Percentiles rank a stretch among this genome's conserved stretches.
phyloP scores from a whole-genome alignment of 2,797 vertebrate species.

The Acestrorhynchus altus region DNA sequence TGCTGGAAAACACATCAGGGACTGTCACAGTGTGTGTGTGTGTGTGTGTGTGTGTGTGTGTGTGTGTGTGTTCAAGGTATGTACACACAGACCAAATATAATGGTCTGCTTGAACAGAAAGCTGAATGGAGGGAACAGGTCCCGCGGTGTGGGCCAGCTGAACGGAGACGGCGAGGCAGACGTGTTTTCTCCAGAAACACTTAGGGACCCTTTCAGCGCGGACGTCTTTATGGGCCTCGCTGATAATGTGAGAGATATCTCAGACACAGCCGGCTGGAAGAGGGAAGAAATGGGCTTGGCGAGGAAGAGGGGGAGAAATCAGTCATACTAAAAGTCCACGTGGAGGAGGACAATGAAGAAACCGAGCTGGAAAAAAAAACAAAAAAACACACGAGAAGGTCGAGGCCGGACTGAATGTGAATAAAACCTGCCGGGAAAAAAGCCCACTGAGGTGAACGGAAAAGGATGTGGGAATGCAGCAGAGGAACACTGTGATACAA shows the following conservation, averaged over 20 bases:
- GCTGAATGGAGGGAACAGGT: slow-evolving; percentile 39
- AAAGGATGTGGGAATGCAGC: background rate
- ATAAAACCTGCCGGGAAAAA: background rate
- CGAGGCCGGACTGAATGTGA: slow-evolving; percentile 7
- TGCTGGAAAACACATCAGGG: slow-evolving; percentile 22
- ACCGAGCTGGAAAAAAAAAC: slow-evolving; percentile 8
- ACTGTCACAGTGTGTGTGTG: background rate
- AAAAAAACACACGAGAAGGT: too few relatives aligned
- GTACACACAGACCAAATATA: slow-evolving; percentile 29
- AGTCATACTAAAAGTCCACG: background rate
- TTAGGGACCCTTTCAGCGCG: background rate
- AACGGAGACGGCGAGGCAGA: slow-evolving; percentile 10
- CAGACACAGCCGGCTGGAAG: background rate
- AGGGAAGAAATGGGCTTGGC: background rate
- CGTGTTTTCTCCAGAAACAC: slow-evolving; percentile 26
- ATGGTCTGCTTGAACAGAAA: slow-evolving; percentile 14
- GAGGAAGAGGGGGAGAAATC: background rate
- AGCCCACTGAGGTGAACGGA: background rate
- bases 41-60: background rate
- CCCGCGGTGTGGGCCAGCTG: slow-evolving; percentile 30
- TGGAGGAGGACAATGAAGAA: background rate
- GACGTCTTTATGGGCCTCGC: background rate
- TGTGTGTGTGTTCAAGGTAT: slow-evolving; percentile 24
- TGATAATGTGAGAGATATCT: slow-evolving; percentile 21
- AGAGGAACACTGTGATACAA: background rate